Evolutionary conservation across 2,113 vertebrate genomes (phyloP).

Genomic region (Pan troglodytes): NHGRI_mPanTro3-v2.1_pri NC_072401.2:56459501-56460000

Average conservation of each 20-base stretch:
- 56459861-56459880: not conserved
- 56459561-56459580: not conserved
- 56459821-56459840: not conserved
- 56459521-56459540: not conserved
- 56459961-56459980: not conserved
- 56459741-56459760: not conserved
- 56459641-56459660: no score
- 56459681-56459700: fast-evolving
- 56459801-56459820: not conserved
- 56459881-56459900: not conserved
- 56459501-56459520: not conserved
- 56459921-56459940: not conserved
- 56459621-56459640: not conserved
- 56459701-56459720: not conserved
- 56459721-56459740: not conserved
- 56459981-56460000: not conserved
- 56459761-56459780: not conserved
- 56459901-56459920: not conserved
- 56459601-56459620: not conserved
- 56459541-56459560: not conserved
- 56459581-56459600: not conserved
- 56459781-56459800: no score
- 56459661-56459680: not conserved
- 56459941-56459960: not conserved
- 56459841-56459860: not conserved